phyloP scores from a whole-genome alignment of 2,888 invertebrate species.

The Encarsia formosa region DNA sequence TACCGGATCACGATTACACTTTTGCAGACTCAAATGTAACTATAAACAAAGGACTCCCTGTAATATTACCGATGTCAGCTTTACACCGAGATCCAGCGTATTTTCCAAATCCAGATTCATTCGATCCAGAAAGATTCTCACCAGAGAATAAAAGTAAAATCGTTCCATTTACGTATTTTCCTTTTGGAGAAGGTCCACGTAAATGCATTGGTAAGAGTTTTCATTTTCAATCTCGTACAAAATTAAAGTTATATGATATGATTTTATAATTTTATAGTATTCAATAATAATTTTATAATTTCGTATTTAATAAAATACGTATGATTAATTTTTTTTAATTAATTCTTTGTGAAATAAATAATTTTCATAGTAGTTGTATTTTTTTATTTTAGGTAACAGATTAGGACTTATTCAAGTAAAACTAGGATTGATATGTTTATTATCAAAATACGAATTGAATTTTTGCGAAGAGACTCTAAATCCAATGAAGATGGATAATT shows the following conservation, averaged over 20 bases:
- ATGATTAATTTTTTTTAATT: background rate
- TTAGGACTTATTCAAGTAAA: conserved; percentile 40
- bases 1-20: conserved; percentile 36
- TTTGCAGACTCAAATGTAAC: conserved; percentile 36
- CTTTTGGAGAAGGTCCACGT: conserved; percentile 47
- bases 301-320: background rate
- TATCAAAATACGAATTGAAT: conserved; percentile 35
- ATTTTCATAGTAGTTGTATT: too few species aligned
- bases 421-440: conserved; percentile 34
- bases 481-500: conserved; percentile 34
- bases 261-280: too few species aligned
- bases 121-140: conserved; percentile 49
- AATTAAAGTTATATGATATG: too few species aligned
- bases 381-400: conserved; percentile 33
- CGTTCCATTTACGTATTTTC: conserved; percentile 37
- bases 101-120: conserved; percentile 47
- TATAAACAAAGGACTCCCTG: conserved; percentile 42
- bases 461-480: conserved; percentile 33
- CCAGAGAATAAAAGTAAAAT: conserved; percentile 41
- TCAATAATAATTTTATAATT: too few species aligned
- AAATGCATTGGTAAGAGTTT: conserved; percentile 41
- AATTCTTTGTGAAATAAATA: too few species aligned
- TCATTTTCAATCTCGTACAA: too few species aligned
- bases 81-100: conserved; percentile 48
- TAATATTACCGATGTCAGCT: conserved; percentile 43